phyloP scores from a whole-genome alignment of 1,140 invertebrate species.

The Drosophila takahashii region DNA sequence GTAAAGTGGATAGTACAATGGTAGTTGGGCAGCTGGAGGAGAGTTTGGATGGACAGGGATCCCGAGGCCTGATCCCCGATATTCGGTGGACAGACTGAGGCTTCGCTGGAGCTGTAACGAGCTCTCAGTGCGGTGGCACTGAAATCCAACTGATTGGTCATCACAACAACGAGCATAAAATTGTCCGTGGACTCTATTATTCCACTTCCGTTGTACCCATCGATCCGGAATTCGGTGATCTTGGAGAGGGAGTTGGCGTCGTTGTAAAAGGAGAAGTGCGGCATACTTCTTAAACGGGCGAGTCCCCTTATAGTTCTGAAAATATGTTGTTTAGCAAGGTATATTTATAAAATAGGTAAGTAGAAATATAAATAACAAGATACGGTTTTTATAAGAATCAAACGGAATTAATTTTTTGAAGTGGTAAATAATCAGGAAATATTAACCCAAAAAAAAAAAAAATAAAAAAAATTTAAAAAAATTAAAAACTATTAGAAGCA shows the following conservation, averaged over 20 bases:
- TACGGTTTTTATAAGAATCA: too few species aligned
- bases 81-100: conserved; percentile 57
- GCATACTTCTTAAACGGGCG: not conserved
- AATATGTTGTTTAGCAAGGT: too few species aligned
- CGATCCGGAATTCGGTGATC: conserved; percentile 44
- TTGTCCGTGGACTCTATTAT: conserved; percentile 69
- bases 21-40: conserved; percentile 28
- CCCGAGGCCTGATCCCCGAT: conserved; percentile 51
- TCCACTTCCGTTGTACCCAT: conserved; percentile 31
- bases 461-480: too few species aligned
- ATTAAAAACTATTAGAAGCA: too few species aligned
- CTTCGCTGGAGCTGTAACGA: conserved; percentile 45
- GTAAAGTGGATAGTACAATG: conserved; percentile 52
- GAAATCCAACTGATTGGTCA: conserved; percentile 9
- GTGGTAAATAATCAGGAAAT: too few species aligned
- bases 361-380: too few species aligned
- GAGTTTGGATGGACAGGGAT: conserved; percentile 25
- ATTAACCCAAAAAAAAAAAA: too few species aligned
- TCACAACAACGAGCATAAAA: conserved; percentile 48
- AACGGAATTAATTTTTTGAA: too few species aligned
- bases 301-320: not conserved
- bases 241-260: conserved; percentile 34
- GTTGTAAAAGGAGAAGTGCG: conserved; percentile 52
- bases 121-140: conserved; percentile 18
- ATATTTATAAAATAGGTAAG: too few species aligned